Evolutionary conservation across 2,888 invertebrate genomes (phyloP).

Genomic region (Tetropium fuscum): DNA sequence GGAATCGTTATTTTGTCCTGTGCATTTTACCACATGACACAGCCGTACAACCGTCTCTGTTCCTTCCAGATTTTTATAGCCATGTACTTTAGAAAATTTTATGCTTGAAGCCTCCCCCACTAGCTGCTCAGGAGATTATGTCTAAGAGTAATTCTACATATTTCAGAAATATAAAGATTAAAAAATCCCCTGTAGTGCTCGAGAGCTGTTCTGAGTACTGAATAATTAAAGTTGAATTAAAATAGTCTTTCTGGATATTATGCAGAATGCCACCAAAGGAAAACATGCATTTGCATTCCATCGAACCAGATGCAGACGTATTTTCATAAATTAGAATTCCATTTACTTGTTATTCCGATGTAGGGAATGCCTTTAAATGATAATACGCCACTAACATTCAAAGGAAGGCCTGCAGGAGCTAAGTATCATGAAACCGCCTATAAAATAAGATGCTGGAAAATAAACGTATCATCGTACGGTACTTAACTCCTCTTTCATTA

Average conservation of each 20-base stretch:
- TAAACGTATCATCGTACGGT: too few species aligned
- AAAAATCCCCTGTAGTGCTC: constrained; percentile 32
- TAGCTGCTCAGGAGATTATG: constrained; percentile 24
- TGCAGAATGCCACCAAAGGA: constrained; percentile 5
- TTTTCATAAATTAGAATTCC: not conserved
- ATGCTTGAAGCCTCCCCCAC: constrained; percentile 24
- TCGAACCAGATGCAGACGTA: not conserved
- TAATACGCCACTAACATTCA: not conserved
- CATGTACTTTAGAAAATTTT: constrained; percentile 23
- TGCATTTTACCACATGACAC: constrained; percentile 31
- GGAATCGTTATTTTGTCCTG: constrained; percentile 50
- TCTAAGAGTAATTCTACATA: constrained; percentile 32
- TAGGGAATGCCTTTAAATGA: not conserved
- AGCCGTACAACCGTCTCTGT: constrained; percentile 21
- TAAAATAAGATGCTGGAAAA: too few species aligned
- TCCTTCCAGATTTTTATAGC: constrained; percentile 26
- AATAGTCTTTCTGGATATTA: constrained; percentile 24
- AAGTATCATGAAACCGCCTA: too few species aligned
- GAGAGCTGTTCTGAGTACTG: constrained; percentile 19
- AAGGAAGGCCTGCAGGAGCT: too few species aligned
- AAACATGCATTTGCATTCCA: constrained; percentile 2
- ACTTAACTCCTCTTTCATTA: too few species aligned
- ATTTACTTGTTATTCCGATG: not conserved
- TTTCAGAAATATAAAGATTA: constrained; percentile 35
- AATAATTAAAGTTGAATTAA: constrained; percentile 31